Percentiles rank a stretch among this genome's conserved stretches.
phyloP scores from a whole-genome alignment of 1,140 invertebrate genomes.

The Leptinotarsa lineolata region DNA sequence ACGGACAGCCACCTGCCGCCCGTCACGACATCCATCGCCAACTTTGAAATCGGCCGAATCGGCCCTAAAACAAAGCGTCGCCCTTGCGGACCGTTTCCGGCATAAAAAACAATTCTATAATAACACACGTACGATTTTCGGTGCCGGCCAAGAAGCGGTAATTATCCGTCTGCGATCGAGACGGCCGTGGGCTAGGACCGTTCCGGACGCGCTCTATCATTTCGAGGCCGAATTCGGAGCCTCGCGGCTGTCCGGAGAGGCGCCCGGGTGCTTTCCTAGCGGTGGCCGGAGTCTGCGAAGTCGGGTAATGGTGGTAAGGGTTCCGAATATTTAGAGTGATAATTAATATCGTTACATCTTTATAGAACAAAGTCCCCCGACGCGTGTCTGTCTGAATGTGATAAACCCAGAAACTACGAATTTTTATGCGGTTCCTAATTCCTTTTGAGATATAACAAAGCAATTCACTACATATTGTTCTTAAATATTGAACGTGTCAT shows the following conservation, averaged over 20 bases:
- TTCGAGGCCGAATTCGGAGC: slow-evolving; percentile 38
- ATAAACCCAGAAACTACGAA: no score
- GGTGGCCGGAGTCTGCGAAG: slow-evolving; percentile 17
- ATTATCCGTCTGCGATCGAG: slow-evolving; percentile 49
- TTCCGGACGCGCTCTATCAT: slow-evolving; percentile 44
- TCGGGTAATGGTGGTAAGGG: slow-evolving; percentile 4
- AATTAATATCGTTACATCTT: no score
- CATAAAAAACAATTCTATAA: slow-evolving; percentile 50
- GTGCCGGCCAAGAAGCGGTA: slow-evolving; percentile 46
- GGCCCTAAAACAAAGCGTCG: slow-evolving; percentile 36
- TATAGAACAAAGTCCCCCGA: no score
- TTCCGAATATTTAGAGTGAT: no score
- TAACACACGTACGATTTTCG: slow-evolving; percentile 41
- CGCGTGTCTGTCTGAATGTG: no score
- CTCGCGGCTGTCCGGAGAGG: slow-evolving; percentile 21
- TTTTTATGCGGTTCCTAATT: no score
- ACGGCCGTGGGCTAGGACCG: slow-evolving; percentile 39
- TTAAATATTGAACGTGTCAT: no score
- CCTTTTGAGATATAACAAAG: no score
- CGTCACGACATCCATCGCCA: not conserved
- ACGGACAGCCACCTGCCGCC: not conserved
- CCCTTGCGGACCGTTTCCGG: slow-evolving; percentile 41
- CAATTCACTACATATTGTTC: no score
- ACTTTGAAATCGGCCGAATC: slow-evolving; percentile 6
- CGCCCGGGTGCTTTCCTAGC: slow-evolving; percentile 25